Base-by-base conservation (phyloP, 1,140 invertebrate genomes). In the Teleopsis dalmanni region DNA sequence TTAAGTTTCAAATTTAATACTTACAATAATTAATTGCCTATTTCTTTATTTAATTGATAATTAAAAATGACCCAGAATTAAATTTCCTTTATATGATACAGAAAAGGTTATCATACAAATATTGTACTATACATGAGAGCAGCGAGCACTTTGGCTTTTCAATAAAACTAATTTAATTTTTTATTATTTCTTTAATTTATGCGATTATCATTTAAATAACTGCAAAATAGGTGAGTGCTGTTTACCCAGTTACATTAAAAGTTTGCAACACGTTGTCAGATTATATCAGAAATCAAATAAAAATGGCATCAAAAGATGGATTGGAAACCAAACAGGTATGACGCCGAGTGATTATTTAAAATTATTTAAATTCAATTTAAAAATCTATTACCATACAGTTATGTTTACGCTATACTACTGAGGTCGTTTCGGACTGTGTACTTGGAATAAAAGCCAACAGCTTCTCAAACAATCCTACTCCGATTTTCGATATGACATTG, bases 341-440 rank as follows among this genome's bases (percentile, higher is more conserved):
- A 18, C 16, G 19, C 3, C 1, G 14, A 29, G 25, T 19, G 8
- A 7, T 18, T 7, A 6, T 40, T 3, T 14, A 18, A n/a, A 23
- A 14, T 22, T 18, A 6, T 9, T 13, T 29, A 29, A 3, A 8
- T 31, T 38, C n/a, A n/a, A n/a, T n/a, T n/a, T n/a, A n/a, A n/a
- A n/a, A n/a, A n/a, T n/a, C n/a, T n/a, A n/a, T 6, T 21, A 19
- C 18, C 11, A 1, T 23, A 16, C 25, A 67, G 64, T 43, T 70
- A 22, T 68, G 64, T 27, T 48, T 62, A 1, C 61, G 67, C 41
- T 78, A 65, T 37, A 77, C 75, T 1, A 62, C 70, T 0, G 76
- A 78, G 47, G 67, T 74, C 13, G 73, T 77, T 3, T 73, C 75
- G 0, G 72, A 66, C 46, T 72, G 71, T 8, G 75, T 72, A 0